A percentile compares a stretch with the other conserved stretches of the same genome.
Conservation (phyloP, 2,797 vertebrate species). For the Threskiornis aethiopicus region DNA sequence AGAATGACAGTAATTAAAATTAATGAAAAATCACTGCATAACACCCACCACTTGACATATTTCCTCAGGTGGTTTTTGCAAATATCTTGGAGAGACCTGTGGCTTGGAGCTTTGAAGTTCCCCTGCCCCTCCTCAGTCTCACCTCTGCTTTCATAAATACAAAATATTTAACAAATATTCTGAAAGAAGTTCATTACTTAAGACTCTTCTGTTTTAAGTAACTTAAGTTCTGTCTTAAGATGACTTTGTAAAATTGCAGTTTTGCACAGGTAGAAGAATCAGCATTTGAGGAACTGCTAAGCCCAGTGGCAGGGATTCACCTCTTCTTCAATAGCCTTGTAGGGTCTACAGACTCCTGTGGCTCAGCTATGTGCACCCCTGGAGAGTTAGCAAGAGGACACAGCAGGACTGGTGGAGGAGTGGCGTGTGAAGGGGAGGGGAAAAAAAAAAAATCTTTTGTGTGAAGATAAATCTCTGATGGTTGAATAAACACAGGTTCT, state of each 20-base stretch:
- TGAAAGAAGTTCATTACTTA: neutral
- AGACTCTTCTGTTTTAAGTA: neutral
- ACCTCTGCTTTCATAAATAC: conserved; percentile 4
- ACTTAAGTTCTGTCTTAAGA: neutral
- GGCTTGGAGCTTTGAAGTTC: conserved; percentile 50
- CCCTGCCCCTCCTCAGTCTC: conserved; percentile 16
- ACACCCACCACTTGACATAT: conserved; percentile 55
- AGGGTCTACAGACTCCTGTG: neutral
- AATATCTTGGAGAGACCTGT: conserved; percentile 15
- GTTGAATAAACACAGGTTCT: neutral
- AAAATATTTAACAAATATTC: neutral
- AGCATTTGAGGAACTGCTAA: neutral
- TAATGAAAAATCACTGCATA: conserved; percentile 69
- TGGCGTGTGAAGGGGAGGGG: neutral
- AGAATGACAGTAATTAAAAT: conserved; percentile 74
- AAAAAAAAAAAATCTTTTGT: neutral
- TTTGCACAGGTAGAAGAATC: neutral
- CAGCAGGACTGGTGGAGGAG: neutral
- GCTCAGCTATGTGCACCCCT: neutral
- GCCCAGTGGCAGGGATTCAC: neutral
- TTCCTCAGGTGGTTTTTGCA: conserved; percentile 52
- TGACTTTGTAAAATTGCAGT: neutral
- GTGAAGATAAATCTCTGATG: neutral
- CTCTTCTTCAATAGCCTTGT: neutral
- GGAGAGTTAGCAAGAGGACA: too few species aligned